Evolutionary conservation across 2,797 vertebrate genomes (phyloP).

Genomic region (Pantherophis alleghaniensis): DNA sequence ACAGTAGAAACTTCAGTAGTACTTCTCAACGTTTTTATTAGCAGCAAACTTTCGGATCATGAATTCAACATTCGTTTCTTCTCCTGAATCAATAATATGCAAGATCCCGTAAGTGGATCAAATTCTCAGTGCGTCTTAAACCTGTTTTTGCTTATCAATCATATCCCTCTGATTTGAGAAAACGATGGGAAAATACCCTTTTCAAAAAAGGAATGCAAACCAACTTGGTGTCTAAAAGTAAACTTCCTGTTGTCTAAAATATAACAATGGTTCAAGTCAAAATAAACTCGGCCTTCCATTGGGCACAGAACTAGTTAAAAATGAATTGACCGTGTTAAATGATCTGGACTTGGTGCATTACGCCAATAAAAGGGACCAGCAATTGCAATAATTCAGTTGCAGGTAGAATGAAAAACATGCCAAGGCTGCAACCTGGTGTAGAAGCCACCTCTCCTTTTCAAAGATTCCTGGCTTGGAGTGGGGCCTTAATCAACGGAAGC

Average conservation of each 20-base stretch:
- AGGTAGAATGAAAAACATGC: neutral
- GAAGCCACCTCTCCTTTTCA: neutral
- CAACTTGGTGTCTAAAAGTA: neutral
- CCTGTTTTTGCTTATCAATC: neutral
- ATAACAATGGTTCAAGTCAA: neutral
- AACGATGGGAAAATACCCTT: neutral
- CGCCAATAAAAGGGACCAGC: neutral
- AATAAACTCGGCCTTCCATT: neutral
- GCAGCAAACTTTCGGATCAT: neutral
- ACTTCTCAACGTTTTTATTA: conserved; percentile 12
- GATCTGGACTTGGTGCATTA: neutral
- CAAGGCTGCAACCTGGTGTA: neutral
- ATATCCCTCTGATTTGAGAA: neutral
- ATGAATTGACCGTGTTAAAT: neutral
- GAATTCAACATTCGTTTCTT: neutral
- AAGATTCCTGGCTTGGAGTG: neutral
- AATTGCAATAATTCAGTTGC: neutral
- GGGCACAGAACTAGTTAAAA: neutral
- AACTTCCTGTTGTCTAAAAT: neutral
- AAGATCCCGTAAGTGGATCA: neutral
- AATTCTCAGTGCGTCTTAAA: neutral
- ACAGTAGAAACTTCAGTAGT: neutral
- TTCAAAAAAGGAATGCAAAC: neutral
- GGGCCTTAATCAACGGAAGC: neutral
- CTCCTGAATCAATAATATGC: neutral